Conservation (phyloP, 2,113 vertebrate species). For the Hyaena hyaena region DNA sequence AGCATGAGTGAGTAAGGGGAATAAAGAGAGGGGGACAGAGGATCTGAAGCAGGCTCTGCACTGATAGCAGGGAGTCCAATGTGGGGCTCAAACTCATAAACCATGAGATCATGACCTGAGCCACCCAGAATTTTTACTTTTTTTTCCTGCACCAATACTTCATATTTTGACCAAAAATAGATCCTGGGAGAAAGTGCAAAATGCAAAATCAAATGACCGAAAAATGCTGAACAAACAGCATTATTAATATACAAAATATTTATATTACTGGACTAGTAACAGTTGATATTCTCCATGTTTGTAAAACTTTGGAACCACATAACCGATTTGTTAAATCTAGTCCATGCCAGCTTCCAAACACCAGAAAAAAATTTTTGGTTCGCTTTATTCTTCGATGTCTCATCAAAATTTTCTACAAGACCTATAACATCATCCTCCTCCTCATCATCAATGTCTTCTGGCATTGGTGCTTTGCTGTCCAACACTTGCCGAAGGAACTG, state of each 20-base stretch:
- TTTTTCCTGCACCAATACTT: slow-evolving; percentile 83
- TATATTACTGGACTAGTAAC: slow-evolving; percentile 93
- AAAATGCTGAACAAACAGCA: slow-evolving; percentile 91
- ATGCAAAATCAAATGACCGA: slow-evolving; percentile 92
- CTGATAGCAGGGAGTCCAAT: too few species aligned
- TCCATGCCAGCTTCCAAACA: slow-evolving; percentile 90
- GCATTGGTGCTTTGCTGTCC: slow-evolving; percentile 97
- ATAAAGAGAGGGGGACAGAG: too few species aligned
- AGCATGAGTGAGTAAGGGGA: too few species aligned
- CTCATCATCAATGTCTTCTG: slow-evolving; percentile 95
- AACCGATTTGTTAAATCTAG: slow-evolving; percentile 91
- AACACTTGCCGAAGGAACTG: slow-evolving; percentile 97
- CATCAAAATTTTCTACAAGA: slow-evolving; percentile 99
- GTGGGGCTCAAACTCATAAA: too few species aligned
- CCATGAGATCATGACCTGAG: too few species aligned
- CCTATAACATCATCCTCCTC: slow-evolving; percentile 99
- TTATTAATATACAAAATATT: slow-evolving; percentile 95
- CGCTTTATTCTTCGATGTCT: slow-evolving; percentile 98
- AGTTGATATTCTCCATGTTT: slow-evolving; percentile 88
- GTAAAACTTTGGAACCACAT: slow-evolving; percentile 92
- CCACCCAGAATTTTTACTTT: neutral
- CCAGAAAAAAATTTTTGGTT: slow-evolving; percentile 91
- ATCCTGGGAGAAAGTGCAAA: slow-evolving; percentile 92
- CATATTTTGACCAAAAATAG: slow-evolving; percentile 87
- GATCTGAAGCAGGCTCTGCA: too few species aligned